Evolutionary conservation across 2,888 invertebrate species (phyloP).

Genomic region (Apotomis capreana): DNA sequence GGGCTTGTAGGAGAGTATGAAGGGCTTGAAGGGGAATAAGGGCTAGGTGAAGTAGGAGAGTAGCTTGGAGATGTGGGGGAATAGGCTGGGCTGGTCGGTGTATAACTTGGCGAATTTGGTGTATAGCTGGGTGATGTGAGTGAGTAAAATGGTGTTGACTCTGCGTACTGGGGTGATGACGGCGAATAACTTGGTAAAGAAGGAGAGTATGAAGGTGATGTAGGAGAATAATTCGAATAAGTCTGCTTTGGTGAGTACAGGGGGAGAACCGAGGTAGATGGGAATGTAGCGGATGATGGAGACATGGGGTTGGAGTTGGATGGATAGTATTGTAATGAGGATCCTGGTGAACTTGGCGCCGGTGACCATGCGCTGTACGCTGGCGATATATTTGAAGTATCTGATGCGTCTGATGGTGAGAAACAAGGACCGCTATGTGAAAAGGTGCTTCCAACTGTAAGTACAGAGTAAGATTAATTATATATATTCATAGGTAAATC

Average conservation of each 20-base stretch:
- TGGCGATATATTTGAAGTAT: constrained; percentile 96
- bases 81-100: constrained; percentile 81
- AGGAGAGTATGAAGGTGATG: constrained; percentile 92
- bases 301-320: constrained; percentile 67
- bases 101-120: constrained; percentile 87
- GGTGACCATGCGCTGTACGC: constrained; percentile 92
- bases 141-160: constrained; percentile 91
- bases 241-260: constrained; percentile 89
- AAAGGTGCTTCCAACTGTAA: constrained; percentile 92
- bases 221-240: constrained; percentile 91
- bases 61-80: constrained; percentile 89
- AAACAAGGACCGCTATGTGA: constrained; percentile 98
- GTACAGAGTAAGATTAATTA: constrained; percentile 50
- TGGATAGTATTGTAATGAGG: constrained; percentile 80
- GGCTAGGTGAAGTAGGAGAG: constrained; percentile 88
- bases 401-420: constrained; percentile 97
- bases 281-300: constrained; percentile 82
- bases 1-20: constrained; percentile 90
- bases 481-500: no score
- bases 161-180: constrained; percentile 90
- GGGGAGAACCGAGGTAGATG: constrained; percentile 85
- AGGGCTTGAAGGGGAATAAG: constrained; percentile 88
- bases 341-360: constrained; percentile 91
- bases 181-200: constrained; percentile 91
- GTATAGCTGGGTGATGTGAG: constrained; percentile 89